Conservation (phyloP, 1,140 invertebrate genomes). For the Drosophila biarmipes region DNA sequence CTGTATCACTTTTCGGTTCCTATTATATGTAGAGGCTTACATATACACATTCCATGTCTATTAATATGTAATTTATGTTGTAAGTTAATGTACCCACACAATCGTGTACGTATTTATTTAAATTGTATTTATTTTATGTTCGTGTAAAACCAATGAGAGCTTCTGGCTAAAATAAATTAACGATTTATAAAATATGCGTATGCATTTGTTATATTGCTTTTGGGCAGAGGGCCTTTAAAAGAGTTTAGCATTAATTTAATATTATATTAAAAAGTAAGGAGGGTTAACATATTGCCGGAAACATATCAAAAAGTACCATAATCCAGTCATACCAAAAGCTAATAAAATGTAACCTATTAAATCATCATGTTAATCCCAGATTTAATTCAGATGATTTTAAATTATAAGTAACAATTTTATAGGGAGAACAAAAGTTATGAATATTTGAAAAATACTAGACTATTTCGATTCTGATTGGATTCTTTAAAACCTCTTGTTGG, state of each 20-base stretch:
- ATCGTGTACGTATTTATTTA: conserved; percentile 12
- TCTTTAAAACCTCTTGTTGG: not conserved
- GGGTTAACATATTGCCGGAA: too few relatives aligned
- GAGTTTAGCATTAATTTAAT: not conserved
- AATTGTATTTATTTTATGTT: conserved; percentile 18
- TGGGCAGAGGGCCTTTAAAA: too few relatives aligned
- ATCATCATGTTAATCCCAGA: too few relatives aligned
- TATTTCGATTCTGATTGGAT: not conserved
- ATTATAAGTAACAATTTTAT: too few relatives aligned
- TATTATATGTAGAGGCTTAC: conserved; percentile 2
- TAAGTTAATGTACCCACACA: conserved; percentile 4
- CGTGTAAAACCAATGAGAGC: not conserved
- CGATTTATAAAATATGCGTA: not conserved
- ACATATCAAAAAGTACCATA: too few relatives aligned
- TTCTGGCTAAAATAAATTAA: conserved; percentile 1
- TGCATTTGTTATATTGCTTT: not conserved
- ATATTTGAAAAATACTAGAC: not conserved
- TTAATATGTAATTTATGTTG: not conserved
- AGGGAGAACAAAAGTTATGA: not conserved
- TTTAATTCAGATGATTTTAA: too few relatives aligned
- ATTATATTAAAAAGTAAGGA: not conserved
- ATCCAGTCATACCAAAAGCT: too few relatives aligned
- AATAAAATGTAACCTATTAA: too few relatives aligned
- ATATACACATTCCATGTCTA: conserved; percentile 22
- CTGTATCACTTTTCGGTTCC: conserved; percentile 11